Percentiles rank a stretch among this genome's conserved stretches.
Evolutionary conservation across 2,888 invertebrate genomes (phyloP).

Genomic region (Abrostola triplasia): DNA sequence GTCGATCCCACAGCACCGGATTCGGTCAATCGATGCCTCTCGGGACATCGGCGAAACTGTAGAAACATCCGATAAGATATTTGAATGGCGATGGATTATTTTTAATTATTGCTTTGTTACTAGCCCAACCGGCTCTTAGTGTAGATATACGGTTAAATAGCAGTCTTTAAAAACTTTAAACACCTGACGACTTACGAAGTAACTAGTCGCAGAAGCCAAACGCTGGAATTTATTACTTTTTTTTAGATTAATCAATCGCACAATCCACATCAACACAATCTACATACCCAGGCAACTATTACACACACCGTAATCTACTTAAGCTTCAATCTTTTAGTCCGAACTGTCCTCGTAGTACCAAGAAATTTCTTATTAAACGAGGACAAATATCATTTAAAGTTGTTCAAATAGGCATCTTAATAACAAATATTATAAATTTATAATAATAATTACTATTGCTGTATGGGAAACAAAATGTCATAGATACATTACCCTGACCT

Average conservation of each 20-base stretch:
- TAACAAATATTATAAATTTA: background rate
- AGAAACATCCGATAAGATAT: constrained; percentile 16
- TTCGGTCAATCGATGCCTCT: constrained; percentile 84
- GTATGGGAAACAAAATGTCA: constrained; percentile 6
- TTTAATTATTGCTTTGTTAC: constrained; percentile 16
- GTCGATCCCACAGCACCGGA: constrained; percentile 77
- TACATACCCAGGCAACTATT: no score
- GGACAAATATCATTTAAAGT: no score
- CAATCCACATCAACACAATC: no score
- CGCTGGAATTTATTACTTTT: no score
- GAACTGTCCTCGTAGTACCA: no score
- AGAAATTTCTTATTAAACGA: no score
- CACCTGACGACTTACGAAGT: background rate
- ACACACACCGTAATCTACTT: no score
- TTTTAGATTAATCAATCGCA: no score
- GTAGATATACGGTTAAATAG: background rate
- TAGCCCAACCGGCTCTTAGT: background rate
- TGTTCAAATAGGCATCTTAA: background rate
- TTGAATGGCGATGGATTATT: constrained; percentile 18
- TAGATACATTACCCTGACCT: constrained; percentile 5
- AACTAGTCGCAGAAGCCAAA: no score
- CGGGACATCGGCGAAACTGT: constrained; percentile 40
- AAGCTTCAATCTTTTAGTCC: no score
- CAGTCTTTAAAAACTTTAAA: constrained; percentile 1
- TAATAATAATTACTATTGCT: background rate